phyloP scores from a whole-genome alignment of 2,113 vertebrate genomes.

The Daboia siamensis region DNA sequence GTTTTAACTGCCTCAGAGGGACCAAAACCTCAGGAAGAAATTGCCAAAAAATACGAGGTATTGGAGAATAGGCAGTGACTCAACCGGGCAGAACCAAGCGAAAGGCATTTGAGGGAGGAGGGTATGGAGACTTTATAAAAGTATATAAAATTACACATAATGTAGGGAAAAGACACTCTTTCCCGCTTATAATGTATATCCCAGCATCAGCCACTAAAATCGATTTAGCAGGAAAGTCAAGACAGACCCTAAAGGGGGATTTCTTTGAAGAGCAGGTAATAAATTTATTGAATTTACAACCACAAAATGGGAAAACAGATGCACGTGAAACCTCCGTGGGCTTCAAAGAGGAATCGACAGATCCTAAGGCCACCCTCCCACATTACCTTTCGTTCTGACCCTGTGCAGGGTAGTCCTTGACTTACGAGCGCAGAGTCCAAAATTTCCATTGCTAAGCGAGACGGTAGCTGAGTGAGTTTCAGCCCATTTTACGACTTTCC shows the following conservation, averaged over 20 bases:
- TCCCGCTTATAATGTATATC: background rate
- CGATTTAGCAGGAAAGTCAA: background rate
- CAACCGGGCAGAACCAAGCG: background rate
- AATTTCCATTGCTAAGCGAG: background rate
- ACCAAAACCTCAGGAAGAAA: background rate
- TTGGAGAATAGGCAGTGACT: too few species aligned
- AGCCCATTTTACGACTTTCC: background rate
- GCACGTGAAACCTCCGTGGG: too few species aligned
- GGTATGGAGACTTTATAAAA: background rate
- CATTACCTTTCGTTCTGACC: background rate
- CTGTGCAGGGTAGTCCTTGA: background rate
- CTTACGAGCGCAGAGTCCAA: background rate
- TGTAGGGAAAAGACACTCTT: background rate
- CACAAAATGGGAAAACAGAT: background rate
- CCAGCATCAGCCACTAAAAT: background rate
- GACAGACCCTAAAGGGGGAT: background rate
- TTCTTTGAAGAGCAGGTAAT: background rate
- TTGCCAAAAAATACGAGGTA: background rate
- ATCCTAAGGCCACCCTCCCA: background rate
- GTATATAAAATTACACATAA: background rate
- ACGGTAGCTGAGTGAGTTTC: background rate
- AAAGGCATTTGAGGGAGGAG: too few species aligned
- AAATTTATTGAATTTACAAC: background rate
- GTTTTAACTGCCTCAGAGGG: background rate
- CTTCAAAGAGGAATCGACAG: background rate